Evolutionary conservation across 2,888 invertebrate species (phyloP).

Genomic region (Limnephilus rhombicus): DNA sequence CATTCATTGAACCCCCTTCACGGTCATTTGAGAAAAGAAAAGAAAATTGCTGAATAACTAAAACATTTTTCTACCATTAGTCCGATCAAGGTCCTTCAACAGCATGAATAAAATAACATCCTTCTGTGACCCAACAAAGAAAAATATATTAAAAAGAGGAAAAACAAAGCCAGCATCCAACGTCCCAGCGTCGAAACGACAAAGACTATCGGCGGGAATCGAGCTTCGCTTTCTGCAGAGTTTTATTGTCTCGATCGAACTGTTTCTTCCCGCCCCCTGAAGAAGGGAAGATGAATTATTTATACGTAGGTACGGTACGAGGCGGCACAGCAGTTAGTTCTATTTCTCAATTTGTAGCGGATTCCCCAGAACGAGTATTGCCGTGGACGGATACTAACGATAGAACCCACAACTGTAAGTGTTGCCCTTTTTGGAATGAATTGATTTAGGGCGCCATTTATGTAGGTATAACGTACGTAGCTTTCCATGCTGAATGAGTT

Average conservation of each 20-base stretch:
- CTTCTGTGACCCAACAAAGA: neutral
- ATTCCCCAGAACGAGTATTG: neutral
- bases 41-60: neutral
- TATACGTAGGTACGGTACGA: slow-evolving; percentile 25
- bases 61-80: neutral
- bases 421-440: slow-evolving; percentile 28
- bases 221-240: slow-evolving; percentile 21
- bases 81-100: neutral
- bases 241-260: slow-evolving; percentile 51
- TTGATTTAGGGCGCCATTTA: neutral
- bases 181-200: neutral
- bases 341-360: slow-evolving; percentile 52
- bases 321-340: slow-evolving; percentile 38
- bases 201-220: neutral
- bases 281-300: slow-evolving; percentile 51
- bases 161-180: neutral
- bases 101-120: neutral
- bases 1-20: neutral
- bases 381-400: slow-evolving; percentile 24
- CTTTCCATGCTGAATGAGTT: neutral
- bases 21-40: neutral
- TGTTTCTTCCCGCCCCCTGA: slow-evolving; percentile 43
- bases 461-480: neutral
- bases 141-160: neutral
- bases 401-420: slow-evolving; percentile 1